Base-by-base conservation (phyloP, 1,140 invertebrate species). In the Camponotus floridanus region DNA sequence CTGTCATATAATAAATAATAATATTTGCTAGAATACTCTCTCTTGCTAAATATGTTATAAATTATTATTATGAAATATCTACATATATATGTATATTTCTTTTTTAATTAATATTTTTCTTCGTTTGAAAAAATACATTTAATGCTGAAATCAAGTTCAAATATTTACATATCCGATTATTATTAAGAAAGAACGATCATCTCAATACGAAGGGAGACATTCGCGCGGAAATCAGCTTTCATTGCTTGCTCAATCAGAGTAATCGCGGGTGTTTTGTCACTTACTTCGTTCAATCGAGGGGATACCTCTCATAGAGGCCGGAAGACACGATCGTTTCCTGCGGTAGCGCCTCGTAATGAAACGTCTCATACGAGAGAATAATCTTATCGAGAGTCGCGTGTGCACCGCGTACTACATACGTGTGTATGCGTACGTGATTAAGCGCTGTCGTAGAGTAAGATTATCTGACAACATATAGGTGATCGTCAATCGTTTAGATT, bases 291-390 rank as follows among this genome's bases (percentile, higher is more conserved):
- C 67, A 81, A 45, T 31, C 68, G 51, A n/a, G 55, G 15, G 51
- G 48, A 83, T 73, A 74, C 18, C 15, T 48, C 68, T 83, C 79
- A 31, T 18, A 26, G 33, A 80, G 64, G 21, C 59, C 79, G 68
- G 79, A 83, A 83, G 68, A 83, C 26, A 74, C 31, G 55, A 39
- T 83, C 68, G 79, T 83, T 83, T 83, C 79, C 79, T 83, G 79
- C 68, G 68, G 79, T 83, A 83, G 68, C 79, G 68, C 79, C 48
- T 51, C 68, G 42, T 62, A 83, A 83, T 83, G 74, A 83, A 83
- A 83, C 31, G 68, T 36, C 68, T 33, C 55, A 39, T 45, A 21
- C 39, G 61, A 71, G 59, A 78, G 45, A 61, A 57, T 59, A 83
- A 83, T 83, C 79, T 83, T 83, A 74, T 83, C 79, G 31, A 4